phyloP scores from a whole-genome alignment of 2,113 vertebrate genomes.

The Danio rerio region GRCz12tu NC_133182.1:36517501-36518000 shows the following conservation, averaged over 20 bases:
- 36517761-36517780: neutral
- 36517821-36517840: neutral
- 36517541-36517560: conserved; percentile 1
- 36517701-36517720: conserved; percentile 32
- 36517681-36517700: conserved; percentile 51
- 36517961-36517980: too few species aligned
- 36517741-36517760: conserved; percentile 42
- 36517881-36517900: neutral
- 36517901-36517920: neutral
- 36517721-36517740: conserved; percentile 45
- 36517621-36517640: conserved; percentile 51
- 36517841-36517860: neutral
- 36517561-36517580: conserved; percentile 34
- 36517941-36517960: neutral
- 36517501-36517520: conserved; percentile 1
- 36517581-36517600: neutral
- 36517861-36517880: neutral
- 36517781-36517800: neutral
- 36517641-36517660: conserved; percentile 43
- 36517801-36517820: neutral
- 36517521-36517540: neutral
- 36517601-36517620: conserved; percentile 38
- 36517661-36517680: conserved; percentile 38
- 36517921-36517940: neutral
- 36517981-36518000: too few species aligned